A percentile compares a stretch with the other conserved stretches of the same genome.
These are phyloP conservation scores for Sorex fumeus DNA, from an alignment of 2,113 vertebrate genomes.

Conservation along the genomic window DNA sequence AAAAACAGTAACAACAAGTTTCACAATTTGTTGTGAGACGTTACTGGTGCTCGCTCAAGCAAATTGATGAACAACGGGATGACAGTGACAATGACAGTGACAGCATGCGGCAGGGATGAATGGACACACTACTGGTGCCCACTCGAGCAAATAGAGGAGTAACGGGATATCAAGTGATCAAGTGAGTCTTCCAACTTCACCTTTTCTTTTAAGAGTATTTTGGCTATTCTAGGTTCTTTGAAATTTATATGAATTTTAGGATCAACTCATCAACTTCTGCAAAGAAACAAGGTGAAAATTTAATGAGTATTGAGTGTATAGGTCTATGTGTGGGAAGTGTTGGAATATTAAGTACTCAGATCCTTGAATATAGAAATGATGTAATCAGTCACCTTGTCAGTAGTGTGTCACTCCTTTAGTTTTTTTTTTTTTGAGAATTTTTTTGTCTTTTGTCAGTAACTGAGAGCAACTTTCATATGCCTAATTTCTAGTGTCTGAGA, in stretches of 20 bases:
- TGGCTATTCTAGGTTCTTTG: background rate
- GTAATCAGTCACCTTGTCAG: background rate
- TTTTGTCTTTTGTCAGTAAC: background rate
- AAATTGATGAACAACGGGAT: too few species aligned
- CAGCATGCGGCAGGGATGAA: too few species aligned
- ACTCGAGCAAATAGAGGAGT: too few species aligned
- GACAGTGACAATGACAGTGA: too few species aligned
- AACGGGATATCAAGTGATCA: too few species aligned
- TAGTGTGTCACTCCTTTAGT: background rate
- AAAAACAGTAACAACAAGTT: too few species aligned
- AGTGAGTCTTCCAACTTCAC: background rate
- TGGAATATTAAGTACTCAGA: conserved; percentile 33
- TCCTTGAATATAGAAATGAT: background rate
- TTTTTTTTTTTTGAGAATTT: background rate
- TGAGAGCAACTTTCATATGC: background rate
- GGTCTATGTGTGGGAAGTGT: background rate
- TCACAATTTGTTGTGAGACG: too few species aligned
- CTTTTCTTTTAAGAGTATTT: conserved; percentile 15
- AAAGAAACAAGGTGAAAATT: background rate
- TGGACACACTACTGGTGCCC: too few species aligned
- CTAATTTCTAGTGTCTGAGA: conserved; percentile 35
- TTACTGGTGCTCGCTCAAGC: too few species aligned
- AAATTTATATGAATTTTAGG: conserved; percentile 31
- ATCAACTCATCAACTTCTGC: background rate
- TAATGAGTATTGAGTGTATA: background rate